Evolutionary conservation across 2,888 invertebrate species (phyloP).

Genomic region (Ligdia adustata): DNA sequence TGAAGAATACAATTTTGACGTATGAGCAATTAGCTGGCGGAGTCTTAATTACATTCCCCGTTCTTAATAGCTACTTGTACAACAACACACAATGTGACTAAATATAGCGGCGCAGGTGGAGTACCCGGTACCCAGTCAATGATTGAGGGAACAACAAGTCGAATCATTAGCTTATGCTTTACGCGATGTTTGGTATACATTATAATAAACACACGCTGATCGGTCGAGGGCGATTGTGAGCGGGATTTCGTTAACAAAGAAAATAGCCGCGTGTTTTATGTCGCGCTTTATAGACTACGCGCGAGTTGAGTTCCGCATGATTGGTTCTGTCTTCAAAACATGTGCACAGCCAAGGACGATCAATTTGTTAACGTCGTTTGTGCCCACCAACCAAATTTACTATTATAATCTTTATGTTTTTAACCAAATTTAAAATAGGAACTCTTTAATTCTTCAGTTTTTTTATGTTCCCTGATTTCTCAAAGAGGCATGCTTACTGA

Average conservation of each 20-base stretch:
- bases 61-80: constrained; percentile 65
- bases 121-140: constrained; percentile 57
- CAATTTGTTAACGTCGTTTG: too few species aligned
- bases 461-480: too few species aligned
- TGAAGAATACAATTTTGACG: too few species aligned
- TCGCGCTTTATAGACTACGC: constrained; percentile 11
- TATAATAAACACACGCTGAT: constrained; percentile 20
- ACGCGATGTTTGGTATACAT: constrained; percentile 29
- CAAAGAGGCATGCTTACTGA: too few species aligned
- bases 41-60: constrained; percentile 34
- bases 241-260: constrained; percentile 16
- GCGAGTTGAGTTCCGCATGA: neutral
- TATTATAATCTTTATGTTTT: too few species aligned
- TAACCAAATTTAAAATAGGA: too few species aligned
- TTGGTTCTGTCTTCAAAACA: too few species aligned
- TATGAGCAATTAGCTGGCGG: too few species aligned
- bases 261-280: constrained; percentile 11
- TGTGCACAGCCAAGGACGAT: too few species aligned
- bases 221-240: constrained; percentile 7
- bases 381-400: too few species aligned
- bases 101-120: constrained; percentile 74
- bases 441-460: too few species aligned
- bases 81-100: constrained; percentile 75
- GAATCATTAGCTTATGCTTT: constrained; percentile 45
- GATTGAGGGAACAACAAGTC: constrained; percentile 55